Evolutionary conservation across 2,888 invertebrate genomes (phyloP).

Genomic region (Embidobia sp.): DNA sequence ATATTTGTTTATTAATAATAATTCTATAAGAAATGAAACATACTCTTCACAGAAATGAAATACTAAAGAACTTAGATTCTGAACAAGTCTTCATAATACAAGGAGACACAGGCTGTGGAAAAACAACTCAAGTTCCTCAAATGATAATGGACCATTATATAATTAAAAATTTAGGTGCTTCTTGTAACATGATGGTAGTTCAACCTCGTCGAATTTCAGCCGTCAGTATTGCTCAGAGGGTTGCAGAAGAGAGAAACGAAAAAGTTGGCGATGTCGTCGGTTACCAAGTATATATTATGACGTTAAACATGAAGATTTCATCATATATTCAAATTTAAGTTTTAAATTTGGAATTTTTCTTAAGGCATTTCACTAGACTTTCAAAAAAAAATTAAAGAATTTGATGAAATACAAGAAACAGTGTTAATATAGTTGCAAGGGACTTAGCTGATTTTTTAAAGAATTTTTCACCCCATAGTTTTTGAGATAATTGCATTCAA

Average conservation of each 20-base stretch:
- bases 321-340: too few species aligned
- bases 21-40: too few species aligned
- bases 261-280: constrained; percentile 86
- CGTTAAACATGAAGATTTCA: too few species aligned
- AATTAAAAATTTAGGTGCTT: constrained; percentile 75
- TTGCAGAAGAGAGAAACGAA: constrained; percentile 86
- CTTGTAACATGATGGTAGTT: constrained; percentile 85
- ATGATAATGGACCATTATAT: constrained; percentile 83
- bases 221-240: constrained; percentile 85
- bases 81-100: constrained; percentile 84
- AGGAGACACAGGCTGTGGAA: constrained; percentile 89
- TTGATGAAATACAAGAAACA: too few species aligned
- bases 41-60: constrained; percentile 39
- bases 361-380: too few species aligned
- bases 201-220: constrained; percentile 88
- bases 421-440: too few species aligned
- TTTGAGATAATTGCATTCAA: too few species aligned
- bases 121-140: constrained; percentile 88
- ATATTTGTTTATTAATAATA: neutral
- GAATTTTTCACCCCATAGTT: too few species aligned
- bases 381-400: too few species aligned
- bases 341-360: too few species aligned
- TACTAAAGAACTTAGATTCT: constrained; percentile 8
- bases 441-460: too few species aligned
- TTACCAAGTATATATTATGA: constrained; percentile 83